Evolutionary conservation across 2,888 invertebrate species (phyloP), one percentile per base, ranked within the genome.

Genomic region (Diarsia brunnea): DNA sequence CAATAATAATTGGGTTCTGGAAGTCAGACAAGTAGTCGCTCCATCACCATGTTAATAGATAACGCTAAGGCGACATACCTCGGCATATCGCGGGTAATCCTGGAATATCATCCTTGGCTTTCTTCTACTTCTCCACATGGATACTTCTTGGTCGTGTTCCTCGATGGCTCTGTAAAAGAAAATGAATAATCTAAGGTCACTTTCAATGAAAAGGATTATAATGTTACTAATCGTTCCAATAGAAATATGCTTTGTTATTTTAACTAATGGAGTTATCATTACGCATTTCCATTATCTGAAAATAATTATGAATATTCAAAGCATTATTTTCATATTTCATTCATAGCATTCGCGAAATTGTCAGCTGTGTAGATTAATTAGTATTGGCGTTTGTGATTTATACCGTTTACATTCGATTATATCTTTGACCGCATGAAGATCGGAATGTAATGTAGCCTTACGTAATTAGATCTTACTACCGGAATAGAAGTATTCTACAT

Each of bases 11-110:
- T 51, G n/a, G n/a, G 53, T n/a, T 53, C 12, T n/a, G 21, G n/a
- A 53, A 4, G n/a, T 53, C 53, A 53, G n/a, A 53, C 4, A 53
- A 12, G 12, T 12, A n/a, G n/a, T 53, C 4, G 53, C 12, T n/a
- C n/a, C n/a, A n/a, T 60, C 10, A 27, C 19, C 24, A 7, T 38
- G 38, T 5, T 24, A 19, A 4, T 24, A 38, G 2, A 49, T 19
- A 31, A 24, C 12, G 8, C 4, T 8, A 10, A n/a, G 16, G 0
- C 38, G 14, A 14, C 24, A 43, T 19, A 86, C 86, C 77, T 85
- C 79, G 21, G 65, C 79, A 65, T 85, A 84, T 24, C 87, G 82
- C 21, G 21, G 69, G 27, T 83, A 87, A n/a, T 60, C 75, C n/a
- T 84, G 70, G 65, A 82, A 87, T 14, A 87, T 65, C 79, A 74